Conservation (phyloP, 2,888 invertebrate genomes). For the Drosophila austrosaltans region DNA sequence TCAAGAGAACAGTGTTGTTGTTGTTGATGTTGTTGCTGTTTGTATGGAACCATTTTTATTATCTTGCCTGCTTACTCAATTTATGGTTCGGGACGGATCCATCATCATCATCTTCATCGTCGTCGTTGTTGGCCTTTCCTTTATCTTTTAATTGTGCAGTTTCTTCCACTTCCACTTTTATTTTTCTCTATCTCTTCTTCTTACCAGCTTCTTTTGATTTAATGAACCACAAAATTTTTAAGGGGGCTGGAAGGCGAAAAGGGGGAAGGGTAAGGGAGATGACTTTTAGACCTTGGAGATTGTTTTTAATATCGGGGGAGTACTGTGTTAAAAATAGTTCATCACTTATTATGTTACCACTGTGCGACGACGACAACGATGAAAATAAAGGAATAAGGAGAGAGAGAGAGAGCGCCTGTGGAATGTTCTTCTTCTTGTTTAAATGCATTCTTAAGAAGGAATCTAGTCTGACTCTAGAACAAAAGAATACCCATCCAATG, state of each 20-base stretch:
- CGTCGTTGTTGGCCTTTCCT: neutral
- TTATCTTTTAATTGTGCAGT: conserved; percentile 19
- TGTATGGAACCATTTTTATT: conserved; percentile 59
- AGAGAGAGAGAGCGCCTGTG: too few species aligned
- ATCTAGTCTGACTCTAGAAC: too few species aligned
- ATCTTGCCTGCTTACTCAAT: conserved; percentile 53
- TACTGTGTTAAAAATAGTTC: conserved; percentile 20
- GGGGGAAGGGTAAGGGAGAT: neutral
- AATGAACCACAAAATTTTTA: conserved; percentile 25
- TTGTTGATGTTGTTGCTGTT: conserved; percentile 33
- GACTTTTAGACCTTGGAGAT: conserved; percentile 9
- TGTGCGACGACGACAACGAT: too few species aligned
- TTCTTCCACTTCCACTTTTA: conserved; percentile 3
- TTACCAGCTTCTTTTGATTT: conserved; percentile 8
- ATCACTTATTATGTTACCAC: too few species aligned
- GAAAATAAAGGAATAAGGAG: too few species aligned
- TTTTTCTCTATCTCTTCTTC: neutral
- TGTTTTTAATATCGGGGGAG: neutral
- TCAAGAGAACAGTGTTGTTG: conserved; percentile 9
- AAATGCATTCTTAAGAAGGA: too few species aligned
- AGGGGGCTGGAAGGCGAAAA: too few species aligned
- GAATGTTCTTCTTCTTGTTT: too few species aligned
- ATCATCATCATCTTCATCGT: conserved; percentile 20
- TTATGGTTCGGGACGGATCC: conserved; percentile 36
- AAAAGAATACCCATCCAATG: too few species aligned